Base-by-base conservation (phyloP, 2,113 vertebrate genomes). In the Cygnus atratus region DNA sequence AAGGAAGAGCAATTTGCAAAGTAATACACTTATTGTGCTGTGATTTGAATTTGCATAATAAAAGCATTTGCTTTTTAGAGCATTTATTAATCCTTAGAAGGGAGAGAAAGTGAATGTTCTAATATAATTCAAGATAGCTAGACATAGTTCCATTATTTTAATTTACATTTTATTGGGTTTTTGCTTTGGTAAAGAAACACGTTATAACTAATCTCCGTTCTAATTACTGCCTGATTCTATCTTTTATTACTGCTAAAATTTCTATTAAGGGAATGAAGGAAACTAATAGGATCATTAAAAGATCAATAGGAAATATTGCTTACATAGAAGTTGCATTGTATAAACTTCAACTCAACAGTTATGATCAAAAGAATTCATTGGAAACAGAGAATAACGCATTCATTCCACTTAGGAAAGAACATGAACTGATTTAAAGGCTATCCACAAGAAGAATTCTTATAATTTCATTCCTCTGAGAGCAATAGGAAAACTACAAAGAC, bases 171-270 rank as follows among this genome's bases (percentile, higher is more conserved):
- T 93, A 95, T 95, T 92, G 80, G 58, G 74, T 12, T 94, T 96
- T 95, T 85, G 66, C 90, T 93, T 93, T 95, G 77, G 91, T 93
- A 94, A 95, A 93, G 77, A 92, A 96, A 93, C 88, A 97, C 61
- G 88, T 88, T 93, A 87, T 88, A 94, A 92, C 93, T 96, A 95
- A 97, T 96, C 91, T 91, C 50, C 92, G 81, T 89, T 93, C 91
- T 96, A 97, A 96, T 96, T 97, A 94, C 87, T 95, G 88, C 50
- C 87, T 9, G 12, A 95, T 95, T 95, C 77, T 93, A 79, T 88
- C 95, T 92, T 95, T 96, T 95, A 96, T 94, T 96, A 96, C 96
- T 96, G 90, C 66, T 96, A 87, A 96, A 89, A 96, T 96, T 96
- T 97, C 95, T 97, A 96, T 96, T 97, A 95, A 85, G 87, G 84